These are phyloP conservation scores for Lithophane socia DNA, from an alignment of 2,888 invertebrate genomes.

Conservation along the genomic window DNA sequence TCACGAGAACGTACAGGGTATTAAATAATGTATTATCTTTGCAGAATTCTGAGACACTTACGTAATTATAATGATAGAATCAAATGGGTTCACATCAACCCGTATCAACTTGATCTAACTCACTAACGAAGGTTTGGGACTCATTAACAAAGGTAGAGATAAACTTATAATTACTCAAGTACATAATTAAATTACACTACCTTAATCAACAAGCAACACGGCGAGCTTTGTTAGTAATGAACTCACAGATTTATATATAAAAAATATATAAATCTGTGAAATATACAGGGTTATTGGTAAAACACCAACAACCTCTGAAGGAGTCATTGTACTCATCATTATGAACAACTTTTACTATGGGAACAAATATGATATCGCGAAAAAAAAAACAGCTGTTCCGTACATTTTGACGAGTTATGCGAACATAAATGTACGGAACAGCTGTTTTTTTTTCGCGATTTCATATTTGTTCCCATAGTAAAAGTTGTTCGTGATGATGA, in stretches of 20 bases:
- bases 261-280: too few relatives aligned
- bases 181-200: background rate
- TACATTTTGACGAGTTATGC: too few relatives aligned
- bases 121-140: background rate
- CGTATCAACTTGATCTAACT: background rate
- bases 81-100: background rate
- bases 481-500: too few relatives aligned
- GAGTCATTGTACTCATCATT: too few relatives aligned
- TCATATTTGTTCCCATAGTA: too few relatives aligned
- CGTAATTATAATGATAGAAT: slow-evolving; percentile 7
- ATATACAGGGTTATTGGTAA: too few relatives aligned
- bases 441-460: too few relatives aligned
- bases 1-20: slow-evolving; percentile 1
- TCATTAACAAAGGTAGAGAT: background rate
- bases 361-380: too few relatives aligned
- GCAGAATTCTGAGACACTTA: background rate
- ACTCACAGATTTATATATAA: background rate
- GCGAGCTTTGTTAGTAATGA: background rate
- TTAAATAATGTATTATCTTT: slow-evolving; percentile 24
- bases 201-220: slow-evolving; percentile 7
- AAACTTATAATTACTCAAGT: background rate
- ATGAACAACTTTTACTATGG: too few relatives aligned
- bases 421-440: too few relatives aligned
- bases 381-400: too few relatives aligned
- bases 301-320: too few relatives aligned